These are phyloP conservation scores for Arctia plantaginis DNA, from an alignment of 2,888 invertebrate genomes.

Conservation along the genomic window DNA sequence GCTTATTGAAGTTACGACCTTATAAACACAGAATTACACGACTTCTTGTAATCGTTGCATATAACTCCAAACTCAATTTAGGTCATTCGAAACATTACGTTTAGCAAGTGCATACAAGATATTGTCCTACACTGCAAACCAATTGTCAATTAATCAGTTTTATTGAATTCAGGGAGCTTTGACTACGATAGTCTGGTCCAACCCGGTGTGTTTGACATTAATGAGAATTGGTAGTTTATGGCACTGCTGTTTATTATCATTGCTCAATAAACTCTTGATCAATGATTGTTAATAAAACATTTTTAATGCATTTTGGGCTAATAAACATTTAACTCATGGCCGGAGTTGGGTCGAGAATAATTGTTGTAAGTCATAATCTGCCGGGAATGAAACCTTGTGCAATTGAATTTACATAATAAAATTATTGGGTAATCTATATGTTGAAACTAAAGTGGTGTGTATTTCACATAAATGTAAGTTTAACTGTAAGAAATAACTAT, in stretches of 20 bases:
- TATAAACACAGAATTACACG: neutral
- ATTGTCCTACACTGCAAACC: constrained; percentile 1
- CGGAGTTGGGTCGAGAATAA: neutral
- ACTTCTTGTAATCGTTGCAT: neutral
- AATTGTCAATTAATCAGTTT: constrained; percentile 7
- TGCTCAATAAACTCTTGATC: constrained; percentile 4
- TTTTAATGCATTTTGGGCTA: constrained; percentile 1
- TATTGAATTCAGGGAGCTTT: constrained; percentile 5
- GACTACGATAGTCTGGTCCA: neutral
- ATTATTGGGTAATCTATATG: neutral
- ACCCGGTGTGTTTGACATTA: constrained; percentile 10
- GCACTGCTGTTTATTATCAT: constrained; percentile 6
- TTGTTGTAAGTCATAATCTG: neutral
- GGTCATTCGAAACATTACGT: neutral
- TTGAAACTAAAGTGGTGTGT: neutral
- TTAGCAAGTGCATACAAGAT: constrained; percentile 1
- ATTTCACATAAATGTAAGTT: neutral
- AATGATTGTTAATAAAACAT: constrained; percentile 6
- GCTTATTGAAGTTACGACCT: neutral
- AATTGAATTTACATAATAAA: neutral
- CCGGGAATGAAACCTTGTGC: neutral
- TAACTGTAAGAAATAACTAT: neutral
- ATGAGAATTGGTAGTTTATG: constrained; percentile 18
- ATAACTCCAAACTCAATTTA: neutral
- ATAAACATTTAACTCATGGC: neutral